phyloP scores from a whole-genome alignment of 2,113 vertebrate species.

The Scomber scombrus region DNA sequence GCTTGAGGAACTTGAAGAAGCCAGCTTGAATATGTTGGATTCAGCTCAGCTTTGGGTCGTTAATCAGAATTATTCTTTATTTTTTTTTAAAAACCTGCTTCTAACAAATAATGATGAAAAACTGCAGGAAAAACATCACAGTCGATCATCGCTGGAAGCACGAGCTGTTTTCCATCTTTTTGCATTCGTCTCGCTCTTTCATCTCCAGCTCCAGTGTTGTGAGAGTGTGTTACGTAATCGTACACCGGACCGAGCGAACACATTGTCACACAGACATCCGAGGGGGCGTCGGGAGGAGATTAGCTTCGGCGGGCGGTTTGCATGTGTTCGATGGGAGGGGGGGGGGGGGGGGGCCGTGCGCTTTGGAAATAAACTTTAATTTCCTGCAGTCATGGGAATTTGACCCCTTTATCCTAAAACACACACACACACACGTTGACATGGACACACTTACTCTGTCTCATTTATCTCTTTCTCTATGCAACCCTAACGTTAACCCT shows the following conservation, averaged over 20 bases:
- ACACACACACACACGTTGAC: constrained; percentile 19
- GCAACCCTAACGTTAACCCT: not conserved
- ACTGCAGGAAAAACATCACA: not conserved
- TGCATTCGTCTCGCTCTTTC: not conserved
- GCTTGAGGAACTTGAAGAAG: too few relatives aligned
- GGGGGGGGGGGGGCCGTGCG: constrained; percentile 58
- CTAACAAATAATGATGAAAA: not conserved
- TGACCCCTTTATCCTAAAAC: constrained; percentile 75
- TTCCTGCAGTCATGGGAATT: constrained; percentile 86
- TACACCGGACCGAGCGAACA: not conserved
- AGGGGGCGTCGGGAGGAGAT: constrained; percentile 20
- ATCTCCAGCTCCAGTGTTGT: not conserved
- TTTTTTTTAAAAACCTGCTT: not conserved
- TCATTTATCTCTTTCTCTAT: not conserved
- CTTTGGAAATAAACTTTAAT: constrained; percentile 85
- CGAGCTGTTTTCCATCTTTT: not conserved
- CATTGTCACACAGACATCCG: not conserved
- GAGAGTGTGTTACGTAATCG: constrained; percentile 18
- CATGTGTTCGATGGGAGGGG: constrained; percentile 62
- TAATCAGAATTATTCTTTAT: not conserved
- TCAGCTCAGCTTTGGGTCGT: not conserved
- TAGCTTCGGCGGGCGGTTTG: constrained; percentile 47
- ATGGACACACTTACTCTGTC: not conserved
- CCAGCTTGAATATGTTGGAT: not conserved
- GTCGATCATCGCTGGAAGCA: not conserved